Evolutionary conservation across 2,113 vertebrate species (phyloP).

Genomic region (Philantomba maxwellii): DNA sequence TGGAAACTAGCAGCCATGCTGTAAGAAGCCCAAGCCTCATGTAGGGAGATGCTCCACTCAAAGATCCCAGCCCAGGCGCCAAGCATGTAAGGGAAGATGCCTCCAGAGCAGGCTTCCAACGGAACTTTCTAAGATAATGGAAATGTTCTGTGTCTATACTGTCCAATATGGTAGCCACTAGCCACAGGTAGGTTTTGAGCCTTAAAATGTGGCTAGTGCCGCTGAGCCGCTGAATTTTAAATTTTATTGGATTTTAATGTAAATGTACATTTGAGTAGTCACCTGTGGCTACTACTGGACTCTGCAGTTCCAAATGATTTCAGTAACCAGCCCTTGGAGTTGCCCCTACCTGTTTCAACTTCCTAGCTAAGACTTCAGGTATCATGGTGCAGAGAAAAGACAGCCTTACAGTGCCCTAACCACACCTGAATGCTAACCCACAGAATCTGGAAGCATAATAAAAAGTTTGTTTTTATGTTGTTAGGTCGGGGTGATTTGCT

Average conservation of each 20-base stretch:
- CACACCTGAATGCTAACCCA: not conserved
- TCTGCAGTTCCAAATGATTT: not conserved
- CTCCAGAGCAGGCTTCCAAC: not conserved
- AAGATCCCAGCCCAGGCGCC: not conserved
- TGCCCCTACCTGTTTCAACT: not conserved
- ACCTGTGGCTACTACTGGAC: not conserved
- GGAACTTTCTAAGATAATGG: not conserved
- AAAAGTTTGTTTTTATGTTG: not conserved
- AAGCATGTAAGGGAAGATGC: not conserved
- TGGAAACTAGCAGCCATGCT: not conserved
- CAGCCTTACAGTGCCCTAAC: not conserved
- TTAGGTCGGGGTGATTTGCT: not conserved
- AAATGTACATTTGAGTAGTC: not conserved
- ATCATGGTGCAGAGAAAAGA: not conserved
- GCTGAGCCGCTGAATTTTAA: not conserved
- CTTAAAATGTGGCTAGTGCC: not conserved
- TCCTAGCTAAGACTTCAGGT: not conserved
- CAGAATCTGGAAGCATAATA: not conserved
- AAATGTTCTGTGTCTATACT: not conserved
- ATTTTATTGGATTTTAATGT: not conserved
- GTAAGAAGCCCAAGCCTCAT: not conserved
- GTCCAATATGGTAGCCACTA: not conserved
- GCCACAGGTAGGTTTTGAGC: not conserved
- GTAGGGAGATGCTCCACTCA: not conserved
- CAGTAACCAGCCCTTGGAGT: not conserved